Base-by-base conservation (phyloP, 2,888 invertebrate genomes). In the Stictocephala bisonia region DNA sequence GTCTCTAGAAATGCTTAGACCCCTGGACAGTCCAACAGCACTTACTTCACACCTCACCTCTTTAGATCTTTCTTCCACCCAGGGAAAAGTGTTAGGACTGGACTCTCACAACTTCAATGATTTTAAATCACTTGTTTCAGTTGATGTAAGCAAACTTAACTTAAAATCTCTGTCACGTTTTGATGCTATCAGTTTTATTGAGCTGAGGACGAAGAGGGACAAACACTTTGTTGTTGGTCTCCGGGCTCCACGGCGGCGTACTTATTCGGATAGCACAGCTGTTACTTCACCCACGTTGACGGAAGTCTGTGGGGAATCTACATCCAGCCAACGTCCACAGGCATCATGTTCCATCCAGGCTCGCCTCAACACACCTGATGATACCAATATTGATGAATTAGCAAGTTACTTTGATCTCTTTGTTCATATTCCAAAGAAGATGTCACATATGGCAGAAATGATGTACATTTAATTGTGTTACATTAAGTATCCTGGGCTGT, bases 381-480 rank as follows among this genome's bases (percentile, higher is more conserved):
- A 97, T 86, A 90, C 95, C 67, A 95, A 95, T 56, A 96, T 96
- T 80, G 95, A 96, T 84, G 97, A 97, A 86, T 87, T 97, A 80
- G 96, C 97, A 75, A 93, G 95, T 84, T 97, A 97, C 85, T 96
- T 97, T 84, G 97, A 97, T 85, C 94, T 95, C 76, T 91, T 94
- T 86, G 94, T 97, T 79, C 94, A 97, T 87, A 96, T 97, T 87
- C 97, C 97, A 78, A 96, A 96, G 85, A 97, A 97, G 85, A 97
- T 97, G 97, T 96, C 96, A 58, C 90, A 92, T 73, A 97, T 97
- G 97, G 97, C 97, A 74, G 96, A 97, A 87, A 96, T 96, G 96
- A 97, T 97, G 97, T 97, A 97, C 84, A 96, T 95, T 85, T 94
- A 88, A 89, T 3, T n/a, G n/a, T n/a, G n/a, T n/a, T n/a, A n/a